Evolutionary conservation across 2,888 invertebrate genomes (phyloP), one percentile per base, ranked within the genome.

Genomic region (Pterostichus niger): DNA sequence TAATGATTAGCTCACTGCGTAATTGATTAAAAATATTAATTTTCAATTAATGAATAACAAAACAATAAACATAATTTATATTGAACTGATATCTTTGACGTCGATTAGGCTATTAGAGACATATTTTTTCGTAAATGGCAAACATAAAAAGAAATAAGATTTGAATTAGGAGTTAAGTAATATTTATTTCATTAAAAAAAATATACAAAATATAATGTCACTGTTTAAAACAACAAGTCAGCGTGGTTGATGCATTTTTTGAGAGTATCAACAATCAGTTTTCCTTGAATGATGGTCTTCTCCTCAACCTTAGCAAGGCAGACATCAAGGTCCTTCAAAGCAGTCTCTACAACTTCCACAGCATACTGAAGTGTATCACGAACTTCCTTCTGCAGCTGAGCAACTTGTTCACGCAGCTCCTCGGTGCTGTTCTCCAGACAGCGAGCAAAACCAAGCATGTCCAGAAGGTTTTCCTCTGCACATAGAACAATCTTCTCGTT

Each of bases 241-340:
- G 35, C 61, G n/a, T 61, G 4, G 35, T 31, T n/a, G 7, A 61
- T n/a, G 33, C 77, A 77, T 2, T 10, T 59, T 6, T 56, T 54
- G 40, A 77, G 40, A 17, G 17, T 33, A 40, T 13, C 77, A 77
- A 56, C 15, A 59, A 77, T 24, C 7, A 2, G 10, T 11, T 59
- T 40, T 13, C n/a, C 31, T 35, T 77, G 17, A 10, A 4, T n/a
- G 11, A 13, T 54, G 9, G 40, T 17, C 6, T 59, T n/a, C 10
- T 33, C 49, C 11, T 54, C 54, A 40, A 56, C 40, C 17, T 77
- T 59, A 6, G 6, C 33, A 0, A 77, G 10, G 13, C 56, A 56
- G 35, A 33, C 35, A 33, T 77, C 24, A 7, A 77, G 54, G 17
- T 77, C 40, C 13, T 17, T 56, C 6, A 77, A 33, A 10, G 33